These are phyloP conservation scores for Cenopis cana DNA, from an alignment of 2,888 invertebrate genomes.

Conservation along the genomic window DNA sequence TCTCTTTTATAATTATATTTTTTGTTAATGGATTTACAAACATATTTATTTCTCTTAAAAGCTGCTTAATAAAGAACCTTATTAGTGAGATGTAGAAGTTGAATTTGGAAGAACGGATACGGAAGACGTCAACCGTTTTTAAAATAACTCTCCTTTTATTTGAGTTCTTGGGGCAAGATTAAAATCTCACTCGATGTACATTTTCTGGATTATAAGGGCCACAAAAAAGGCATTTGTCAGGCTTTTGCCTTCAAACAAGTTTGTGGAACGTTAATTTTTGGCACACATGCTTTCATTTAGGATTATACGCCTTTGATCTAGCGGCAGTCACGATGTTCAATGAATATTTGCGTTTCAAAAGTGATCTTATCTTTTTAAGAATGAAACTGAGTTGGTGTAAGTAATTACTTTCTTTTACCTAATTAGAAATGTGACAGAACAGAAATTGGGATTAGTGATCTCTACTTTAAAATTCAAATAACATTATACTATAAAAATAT, in stretches of 20 bases:
- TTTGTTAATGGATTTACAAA: not conserved
- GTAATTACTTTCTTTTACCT: too few species aligned
- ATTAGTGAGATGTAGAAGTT: not conserved
- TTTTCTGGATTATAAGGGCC: conserved; percentile 32
- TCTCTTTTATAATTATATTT: conserved; percentile 15
- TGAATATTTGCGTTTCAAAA: not conserved
- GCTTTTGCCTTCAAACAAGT: conserved; percentile 25
- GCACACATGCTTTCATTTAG: conserved; percentile 20
- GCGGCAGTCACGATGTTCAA: not conserved
- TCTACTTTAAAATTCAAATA: too few species aligned
- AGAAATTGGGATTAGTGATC: not conserved
- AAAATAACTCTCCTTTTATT: not conserved
- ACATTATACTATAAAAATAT: too few species aligned
- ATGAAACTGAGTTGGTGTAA: too few species aligned
- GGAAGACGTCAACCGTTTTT: not conserved
- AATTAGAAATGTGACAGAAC: too few species aligned
- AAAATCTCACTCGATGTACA: conserved; percentile 27
- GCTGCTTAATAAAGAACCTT: not conserved
- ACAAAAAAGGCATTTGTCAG: conserved; percentile 29
- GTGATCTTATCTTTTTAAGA: too few species aligned
- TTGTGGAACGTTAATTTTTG: conserved; percentile 21
- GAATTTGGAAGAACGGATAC: not conserved
- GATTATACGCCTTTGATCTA: conserved; percentile 25
- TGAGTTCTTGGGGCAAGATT: conserved; percentile 20
- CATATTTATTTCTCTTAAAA: not conserved